Percentiles rank a stretch among this genome's conserved stretches.
Conservation (phyloP, 1,140 invertebrate genomes). For the Steinernema feltiae region DNA sequence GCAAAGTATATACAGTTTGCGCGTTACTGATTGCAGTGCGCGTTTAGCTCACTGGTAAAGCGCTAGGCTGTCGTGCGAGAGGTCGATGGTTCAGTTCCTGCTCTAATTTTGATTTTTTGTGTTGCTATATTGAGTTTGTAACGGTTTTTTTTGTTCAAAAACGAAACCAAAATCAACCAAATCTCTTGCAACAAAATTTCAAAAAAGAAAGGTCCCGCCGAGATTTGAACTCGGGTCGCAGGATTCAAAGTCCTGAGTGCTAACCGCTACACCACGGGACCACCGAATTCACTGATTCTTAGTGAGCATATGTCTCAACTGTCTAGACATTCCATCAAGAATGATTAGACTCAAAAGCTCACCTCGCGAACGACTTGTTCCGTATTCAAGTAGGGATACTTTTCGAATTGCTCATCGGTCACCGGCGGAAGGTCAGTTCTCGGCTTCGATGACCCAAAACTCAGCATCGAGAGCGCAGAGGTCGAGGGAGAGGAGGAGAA, state of each 20-base stretch:
- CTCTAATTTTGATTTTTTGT: too few species aligned
- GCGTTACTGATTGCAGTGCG: too few species aligned
- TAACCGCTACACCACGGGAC: conserved; percentile 52
- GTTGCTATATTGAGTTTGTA: too few species aligned
- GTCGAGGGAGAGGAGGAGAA: conserved; percentile 67
- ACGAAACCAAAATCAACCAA: too few species aligned
- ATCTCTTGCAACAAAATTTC: too few species aligned
- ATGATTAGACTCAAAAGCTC: neutral
- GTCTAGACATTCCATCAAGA: neutral
- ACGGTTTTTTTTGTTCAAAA: too few species aligned
- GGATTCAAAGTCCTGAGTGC: conserved; percentile 57
- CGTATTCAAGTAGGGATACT: conserved; percentile 94
- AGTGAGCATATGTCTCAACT: neutral
- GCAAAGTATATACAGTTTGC: too few species aligned
- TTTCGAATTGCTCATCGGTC: conserved; percentile 96
- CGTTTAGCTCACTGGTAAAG: too few species aligned
- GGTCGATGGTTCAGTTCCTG: too few species aligned
- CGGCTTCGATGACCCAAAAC: conserved; percentile 68
- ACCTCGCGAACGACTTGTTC: conserved; percentile 92
- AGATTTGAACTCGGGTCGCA: conserved; percentile 50
- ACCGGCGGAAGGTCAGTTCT: conserved; percentile 83
- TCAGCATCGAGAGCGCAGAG: conserved; percentile 51
- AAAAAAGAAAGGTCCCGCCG: conserved; percentile 17
- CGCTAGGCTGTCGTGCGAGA: too few species aligned
- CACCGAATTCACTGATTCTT: too few species aligned